These are phyloP conservation scores for Gopherus evgoodei DNA, from an alignment of 2,113 vertebrate genomes.

Conservation along the genomic window DNA sequence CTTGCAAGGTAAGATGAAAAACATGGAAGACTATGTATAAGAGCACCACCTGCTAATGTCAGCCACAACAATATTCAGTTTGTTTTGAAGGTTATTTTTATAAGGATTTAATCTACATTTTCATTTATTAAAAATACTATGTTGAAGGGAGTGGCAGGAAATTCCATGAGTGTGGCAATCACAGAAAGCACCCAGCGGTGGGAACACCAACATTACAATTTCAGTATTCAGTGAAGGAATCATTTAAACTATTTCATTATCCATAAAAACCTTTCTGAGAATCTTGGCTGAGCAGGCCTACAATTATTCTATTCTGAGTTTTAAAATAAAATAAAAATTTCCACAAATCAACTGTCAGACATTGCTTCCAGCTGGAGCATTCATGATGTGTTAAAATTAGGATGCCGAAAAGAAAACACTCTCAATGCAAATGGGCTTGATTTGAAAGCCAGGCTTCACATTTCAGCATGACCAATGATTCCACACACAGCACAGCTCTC, in stretches of 20 bases:
- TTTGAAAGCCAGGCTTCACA: slow-evolving; percentile 73
- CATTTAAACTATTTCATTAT: slow-evolving; percentile 38
- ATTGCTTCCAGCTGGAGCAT: slow-evolving; percentile 69
- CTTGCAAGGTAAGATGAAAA: not conserved
- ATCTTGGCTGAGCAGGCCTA: slow-evolving; percentile 25
- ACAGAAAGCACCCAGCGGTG: not conserved
- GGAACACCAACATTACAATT: not conserved
- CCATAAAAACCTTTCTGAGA: slow-evolving; percentile 32
- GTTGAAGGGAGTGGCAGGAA: not conserved
- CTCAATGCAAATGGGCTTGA: slow-evolving; percentile 55
- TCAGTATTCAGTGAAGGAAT: slow-evolving; percentile 22
- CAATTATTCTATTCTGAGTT: slow-evolving; percentile 42
- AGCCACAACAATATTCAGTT: not conserved
- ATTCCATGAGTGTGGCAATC: not conserved
- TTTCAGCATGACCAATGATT: slow-evolving; percentile 57
- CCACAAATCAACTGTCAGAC: slow-evolving; percentile 67
- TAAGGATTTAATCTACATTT: not conserved
- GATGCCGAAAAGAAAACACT: slow-evolving; percentile 66
- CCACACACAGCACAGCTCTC: slow-evolving; percentile 34
- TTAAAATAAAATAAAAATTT: slow-evolving; percentile 72
- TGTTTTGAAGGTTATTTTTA: not conserved
- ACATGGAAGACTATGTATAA: not conserved
- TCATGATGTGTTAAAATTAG: slow-evolving; percentile 75
- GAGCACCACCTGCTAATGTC: not conserved
- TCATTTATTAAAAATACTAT: not conserved